A percentile compares a stretch with the other conserved stretches of the same genome.
Evolutionary conservation across 2,888 invertebrate genomes (phyloP).

Genomic region (Slavum lentiscoides): DNA sequence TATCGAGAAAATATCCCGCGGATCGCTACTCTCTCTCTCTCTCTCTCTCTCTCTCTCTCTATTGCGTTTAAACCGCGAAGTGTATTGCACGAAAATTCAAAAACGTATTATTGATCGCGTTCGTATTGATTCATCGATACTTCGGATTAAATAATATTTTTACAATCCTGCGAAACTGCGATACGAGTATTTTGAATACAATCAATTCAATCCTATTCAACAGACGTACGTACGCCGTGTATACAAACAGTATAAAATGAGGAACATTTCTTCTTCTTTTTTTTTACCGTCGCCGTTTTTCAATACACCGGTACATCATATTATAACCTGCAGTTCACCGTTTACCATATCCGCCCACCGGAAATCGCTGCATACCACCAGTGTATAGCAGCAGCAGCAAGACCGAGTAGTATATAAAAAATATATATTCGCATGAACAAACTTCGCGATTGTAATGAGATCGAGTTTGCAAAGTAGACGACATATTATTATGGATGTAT

Average conservation of each 20-base stretch:
- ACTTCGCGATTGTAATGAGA: slow-evolving; percentile 39
- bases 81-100: too few species aligned
- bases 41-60: too few species aligned
- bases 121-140: too few species aligned
- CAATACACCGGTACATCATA: slow-evolving; percentile 4
- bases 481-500: neutral
- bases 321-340: slow-evolving; percentile 50
- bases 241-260: neutral
- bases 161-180: too few species aligned
- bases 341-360: slow-evolving; percentile 53
- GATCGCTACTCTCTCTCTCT: too few species aligned
- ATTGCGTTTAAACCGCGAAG: too few species aligned
- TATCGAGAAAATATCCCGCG: too few species aligned
- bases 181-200: neutral
- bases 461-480: slow-evolving; percentile 43
- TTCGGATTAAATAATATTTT: too few species aligned
- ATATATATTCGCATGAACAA: neutral
- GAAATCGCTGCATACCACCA: slow-evolving; percentile 38
- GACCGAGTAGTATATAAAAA: neutral
- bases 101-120: too few species aligned
- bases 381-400: neutral
- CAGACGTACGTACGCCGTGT: neutral
- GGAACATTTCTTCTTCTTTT: neutral
- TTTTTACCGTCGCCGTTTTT: neutral
- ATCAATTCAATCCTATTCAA: neutral